Evolutionary conservation across 2,113 vertebrate genomes (phyloP), one percentile per base, ranked within the genome.

Genomic region (Clarias batrachus): DNA sequence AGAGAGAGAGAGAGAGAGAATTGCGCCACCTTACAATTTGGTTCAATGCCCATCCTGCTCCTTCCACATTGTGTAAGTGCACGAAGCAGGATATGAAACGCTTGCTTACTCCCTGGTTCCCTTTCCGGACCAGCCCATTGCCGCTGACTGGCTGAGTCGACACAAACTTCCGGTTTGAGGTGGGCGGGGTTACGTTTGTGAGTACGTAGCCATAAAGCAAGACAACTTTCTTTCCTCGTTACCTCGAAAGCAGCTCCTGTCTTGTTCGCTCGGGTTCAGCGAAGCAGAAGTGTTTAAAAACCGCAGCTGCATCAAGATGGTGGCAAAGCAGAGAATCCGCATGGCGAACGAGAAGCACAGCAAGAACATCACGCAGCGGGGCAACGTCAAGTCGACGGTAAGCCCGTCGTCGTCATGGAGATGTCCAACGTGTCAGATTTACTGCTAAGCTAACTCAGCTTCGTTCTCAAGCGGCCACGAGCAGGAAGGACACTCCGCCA

Each of bases 331-430:
- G 90, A 88, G 94, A 88, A 94, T 96, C 90, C 90, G 90, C 83
- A 94, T 95, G 93, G 93, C 92, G 85, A 96, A 94, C 25, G 91
- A 95, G 92, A 96, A 96, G 90, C 94, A 94, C 93, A 95, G 94
- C 90, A 95, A 96, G 88, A 94, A 93, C 90, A 93, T 93, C 93
- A 94, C 91, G 71, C 94, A 91, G 93, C 92, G 93, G 89, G 93
- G 93, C 82, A 95, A 95, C 91, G 93, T 90, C 87, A 90, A 90
- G 37, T 48, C 89, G 0, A 14, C 89, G 87, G 89, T 90, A 86
- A 84, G 59, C 25, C n/a, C 79, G 78, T 79, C 79, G 78, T 79
- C 41, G 11, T 27, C 57, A 66, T 71, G 56, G 82, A 84, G 57
- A 84, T 84, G 41, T n/a, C 10, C 41, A 48, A 56, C 59, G 62